phyloP scores from a whole-genome alignment of 2,113 vertebrate genomes.

The Nettapus auritus region DNA sequence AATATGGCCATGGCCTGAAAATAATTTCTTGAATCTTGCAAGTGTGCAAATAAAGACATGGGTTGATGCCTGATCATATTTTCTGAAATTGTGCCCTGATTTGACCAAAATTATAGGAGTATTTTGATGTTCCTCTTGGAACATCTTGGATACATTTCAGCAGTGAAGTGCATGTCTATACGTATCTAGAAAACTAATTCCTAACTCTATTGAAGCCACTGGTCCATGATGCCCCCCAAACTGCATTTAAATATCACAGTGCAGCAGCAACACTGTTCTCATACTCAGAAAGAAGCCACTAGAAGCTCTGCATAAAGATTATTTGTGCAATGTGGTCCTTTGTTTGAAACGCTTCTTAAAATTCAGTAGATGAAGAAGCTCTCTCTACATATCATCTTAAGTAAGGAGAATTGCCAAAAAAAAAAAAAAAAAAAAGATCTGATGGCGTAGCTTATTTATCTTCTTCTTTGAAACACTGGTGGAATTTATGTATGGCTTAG shows the following conservation, averaged over 20 bases:
- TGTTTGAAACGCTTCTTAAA: slow-evolving; percentile 36
- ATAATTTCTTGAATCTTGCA: not conserved
- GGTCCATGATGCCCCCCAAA: not conserved
- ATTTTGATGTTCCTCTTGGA: not conserved
- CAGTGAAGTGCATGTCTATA: not conserved
- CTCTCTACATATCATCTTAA: slow-evolving; percentile 16
- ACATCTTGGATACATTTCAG: not conserved
- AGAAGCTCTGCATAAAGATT: not conserved
- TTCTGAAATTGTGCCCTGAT: not conserved
- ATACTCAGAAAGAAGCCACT: not conserved
- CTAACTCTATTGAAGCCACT: not conserved
- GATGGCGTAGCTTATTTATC: slow-evolving; percentile 43
- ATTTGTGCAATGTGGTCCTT: not conserved
- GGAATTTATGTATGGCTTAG: slow-evolving; percentile 36
- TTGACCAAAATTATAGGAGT: not conserved
- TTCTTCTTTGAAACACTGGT: slow-evolving; percentile 15
- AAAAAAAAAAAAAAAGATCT: not conserved
- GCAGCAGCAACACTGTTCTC: not conserved
- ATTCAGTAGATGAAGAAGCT: slow-evolving; percentile 36
- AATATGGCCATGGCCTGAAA: not conserved
- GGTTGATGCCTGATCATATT: not conserved
- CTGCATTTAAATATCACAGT: not conserved
- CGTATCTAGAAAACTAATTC: not conserved
- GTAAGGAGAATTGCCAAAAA: slow-evolving; percentile 3
- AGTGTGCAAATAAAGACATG: not conserved